Evolutionary conservation across 2,797 vertebrate genomes (phyloP), one percentile per base, ranked within the genome.

Genomic region (Poecilia picta): DNA sequence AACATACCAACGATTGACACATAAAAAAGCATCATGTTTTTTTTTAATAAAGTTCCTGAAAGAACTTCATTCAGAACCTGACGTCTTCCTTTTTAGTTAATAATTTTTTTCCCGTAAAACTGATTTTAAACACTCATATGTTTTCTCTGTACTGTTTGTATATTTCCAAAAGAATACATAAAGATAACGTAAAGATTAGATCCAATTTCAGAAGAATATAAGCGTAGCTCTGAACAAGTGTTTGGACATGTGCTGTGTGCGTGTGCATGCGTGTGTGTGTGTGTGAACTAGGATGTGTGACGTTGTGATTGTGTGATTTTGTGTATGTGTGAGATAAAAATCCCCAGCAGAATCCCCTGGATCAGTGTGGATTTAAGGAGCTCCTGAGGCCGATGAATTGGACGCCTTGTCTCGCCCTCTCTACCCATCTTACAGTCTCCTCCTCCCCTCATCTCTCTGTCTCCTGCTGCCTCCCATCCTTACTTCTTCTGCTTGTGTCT

Each of bases 321-420:
- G 73, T 73, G 83, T 70, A 81, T 53, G 79, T 82, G 83, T 33
- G 84, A 71, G 90, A 80, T 5, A 18, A 93, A 68, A 92, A 93
- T 92, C 91, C 89, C 85, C 33, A 66, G 71, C 81, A 28, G 79
- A 92, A 89, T 92, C 91, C 90, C 81, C 20, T 36, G 89, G 94
- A 94, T 95, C 92, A 95, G 87, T 72, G 77, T 77, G 93, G 92
- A 88, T 93, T 95, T 94, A 90, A 64, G 87, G 93, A 92, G 91
- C 91, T 92, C 87, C 88, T 87, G 87, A 87, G 87, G 82, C 91
- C 84, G 53, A 95, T 94, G 94, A 94, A 95, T 94, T 90, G 91
- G 89, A 90, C 79, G 92, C 91, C 93, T 94, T 93, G 94, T 94
- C 87, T 76, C 57, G 5, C 57, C 13, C n/a, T 93, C 85, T 77